These are phyloP conservation scores for Tubiluchus corallicola DNA, from an alignment of 2,888 invertebrate species.

Conservation along the genomic window DNA sequence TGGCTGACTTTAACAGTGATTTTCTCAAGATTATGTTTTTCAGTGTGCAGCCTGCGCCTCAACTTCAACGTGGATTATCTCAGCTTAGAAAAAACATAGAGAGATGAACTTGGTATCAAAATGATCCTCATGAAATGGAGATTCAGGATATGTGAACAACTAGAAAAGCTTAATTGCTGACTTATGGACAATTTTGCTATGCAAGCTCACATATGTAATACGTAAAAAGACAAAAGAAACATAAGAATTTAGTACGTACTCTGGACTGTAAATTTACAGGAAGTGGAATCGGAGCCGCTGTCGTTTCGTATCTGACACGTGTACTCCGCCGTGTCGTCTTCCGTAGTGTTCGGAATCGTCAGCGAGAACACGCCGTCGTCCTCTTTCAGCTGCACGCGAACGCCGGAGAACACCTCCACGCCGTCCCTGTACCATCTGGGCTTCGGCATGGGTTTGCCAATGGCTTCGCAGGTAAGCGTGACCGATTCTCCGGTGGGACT, in stretches of 20 bases:
- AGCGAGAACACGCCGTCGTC: constrained; percentile 58
- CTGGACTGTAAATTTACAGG: constrained; percentile 72
- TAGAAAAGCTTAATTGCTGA: no score
- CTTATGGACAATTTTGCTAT: no score
- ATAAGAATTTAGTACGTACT: constrained; percentile 33
- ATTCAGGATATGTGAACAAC: no score
- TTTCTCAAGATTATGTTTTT: no score
- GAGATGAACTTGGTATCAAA: no score
- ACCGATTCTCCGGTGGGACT: constrained; percentile 63
- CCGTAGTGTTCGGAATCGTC: constrained; percentile 66
- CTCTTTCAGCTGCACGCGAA: constrained; percentile 41
- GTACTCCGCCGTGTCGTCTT: constrained; percentile 85
- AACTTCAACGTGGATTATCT: no score
- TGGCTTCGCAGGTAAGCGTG: constrained; percentile 66
- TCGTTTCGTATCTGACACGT: constrained; percentile 87
- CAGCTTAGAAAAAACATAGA: no score
- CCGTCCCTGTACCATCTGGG: constrained; percentile 49
- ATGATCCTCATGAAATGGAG: no score
- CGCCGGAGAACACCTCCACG: constrained; percentile 33
- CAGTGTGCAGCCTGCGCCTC: no score
- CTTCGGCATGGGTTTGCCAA: constrained; percentile 67
- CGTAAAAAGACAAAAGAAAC: neutral
- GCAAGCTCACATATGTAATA: no score
- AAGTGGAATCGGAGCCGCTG: constrained; percentile 72
- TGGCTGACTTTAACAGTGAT: no score